phyloP scores from a whole-genome alignment of 2,888 invertebrate genomes.

The Drosophila anceps region DNA sequence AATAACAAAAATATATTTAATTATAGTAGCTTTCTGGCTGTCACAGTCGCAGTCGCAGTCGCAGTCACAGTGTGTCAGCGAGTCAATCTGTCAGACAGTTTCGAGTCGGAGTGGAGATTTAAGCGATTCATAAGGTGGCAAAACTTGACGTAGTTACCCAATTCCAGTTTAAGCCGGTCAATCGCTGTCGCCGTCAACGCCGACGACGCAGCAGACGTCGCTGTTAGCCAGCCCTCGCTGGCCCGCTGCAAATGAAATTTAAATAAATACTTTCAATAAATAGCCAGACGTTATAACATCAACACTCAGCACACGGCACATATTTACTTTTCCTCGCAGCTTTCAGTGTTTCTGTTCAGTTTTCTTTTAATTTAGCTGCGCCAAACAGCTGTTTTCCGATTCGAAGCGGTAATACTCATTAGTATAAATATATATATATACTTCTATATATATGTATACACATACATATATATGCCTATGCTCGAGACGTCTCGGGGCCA shows the following conservation, averaged over 20 bases:
- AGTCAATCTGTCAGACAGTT: constrained; percentile 14
- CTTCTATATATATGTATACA: neutral
- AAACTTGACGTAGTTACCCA: constrained; percentile 55
- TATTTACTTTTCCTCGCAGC: constrained; percentile 8
- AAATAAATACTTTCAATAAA: constrained; percentile 49
- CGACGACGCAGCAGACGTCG: constrained; percentile 19
- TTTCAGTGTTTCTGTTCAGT: constrained; percentile 27
- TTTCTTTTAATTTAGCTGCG: constrained; percentile 49
- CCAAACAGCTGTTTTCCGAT: constrained; percentile 60
- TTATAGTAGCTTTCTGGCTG: neutral
- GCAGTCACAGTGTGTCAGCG: constrained; percentile 9
- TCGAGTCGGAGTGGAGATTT: constrained; percentile 20
- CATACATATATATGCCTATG: neutral
- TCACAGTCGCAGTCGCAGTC: constrained; percentile 1
- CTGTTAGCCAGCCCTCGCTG: constrained; percentile 17
- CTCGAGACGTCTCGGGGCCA: constrained; percentile 20
- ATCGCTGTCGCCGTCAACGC: constrained; percentile 23
- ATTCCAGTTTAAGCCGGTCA: constrained; percentile 65
- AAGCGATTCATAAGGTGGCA: constrained; percentile 29
- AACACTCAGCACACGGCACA: constrained; percentile 22
- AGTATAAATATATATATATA: constrained; percentile 20
- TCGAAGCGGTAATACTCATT: constrained; percentile 45
- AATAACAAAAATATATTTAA: constrained; percentile 14
- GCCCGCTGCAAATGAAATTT: constrained; percentile 52
- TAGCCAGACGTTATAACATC: constrained; percentile 27